Evolutionary conservation across 30 jellyfish, hydroid and myxozoan genomes (phyloP).

Genomic region (Cassiopea xamachana): DNA sequence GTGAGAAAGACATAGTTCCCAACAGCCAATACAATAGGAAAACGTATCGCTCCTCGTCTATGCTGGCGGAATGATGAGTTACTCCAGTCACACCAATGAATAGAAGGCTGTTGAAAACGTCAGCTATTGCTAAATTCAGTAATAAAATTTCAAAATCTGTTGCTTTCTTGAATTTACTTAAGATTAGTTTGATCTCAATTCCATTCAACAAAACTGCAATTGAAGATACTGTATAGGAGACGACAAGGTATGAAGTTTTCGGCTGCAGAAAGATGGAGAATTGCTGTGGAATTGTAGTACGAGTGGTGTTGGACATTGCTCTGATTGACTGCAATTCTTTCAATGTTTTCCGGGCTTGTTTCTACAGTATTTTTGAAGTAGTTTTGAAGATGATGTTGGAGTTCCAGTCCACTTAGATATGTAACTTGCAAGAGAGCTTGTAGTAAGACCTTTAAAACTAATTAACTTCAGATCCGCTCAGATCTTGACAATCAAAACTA

Average conservation of each 20-base stretch:
- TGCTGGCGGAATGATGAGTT: background rate
- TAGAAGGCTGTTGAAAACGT: slow-evolving; percentile 5
- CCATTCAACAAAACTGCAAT: slow-evolving; percentile 27
- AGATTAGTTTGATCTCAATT: slow-evolving; percentile 9
- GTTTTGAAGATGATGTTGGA: too few species aligned
- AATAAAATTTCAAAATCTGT: slow-evolving; percentile 47
- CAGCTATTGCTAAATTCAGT: slow-evolving; percentile 51
- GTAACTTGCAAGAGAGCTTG: too few species aligned
- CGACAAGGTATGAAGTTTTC: background rate
- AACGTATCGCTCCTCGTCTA: background rate
- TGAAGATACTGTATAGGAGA: background rate
- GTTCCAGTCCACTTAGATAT: too few species aligned
- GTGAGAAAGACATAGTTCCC: background rate
- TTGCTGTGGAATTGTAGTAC: background rate
- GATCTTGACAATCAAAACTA: too few species aligned
- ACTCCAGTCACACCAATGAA: background rate
- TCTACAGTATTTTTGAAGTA: too few species aligned
- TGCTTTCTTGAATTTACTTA: background rate
- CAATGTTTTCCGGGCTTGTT: too few species aligned
- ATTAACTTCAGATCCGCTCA: too few species aligned
- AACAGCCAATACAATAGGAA: background rate
- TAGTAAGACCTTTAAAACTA: too few species aligned
- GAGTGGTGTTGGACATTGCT: background rate
- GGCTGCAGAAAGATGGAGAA: background rate
- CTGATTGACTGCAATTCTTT: too few species aligned